Percentiles rank a stretch among this genome's conserved stretches.
phyloP scores from a whole-genome alignment of 2,113 vertebrate genomes.

The Solea senegalensis region DNA sequence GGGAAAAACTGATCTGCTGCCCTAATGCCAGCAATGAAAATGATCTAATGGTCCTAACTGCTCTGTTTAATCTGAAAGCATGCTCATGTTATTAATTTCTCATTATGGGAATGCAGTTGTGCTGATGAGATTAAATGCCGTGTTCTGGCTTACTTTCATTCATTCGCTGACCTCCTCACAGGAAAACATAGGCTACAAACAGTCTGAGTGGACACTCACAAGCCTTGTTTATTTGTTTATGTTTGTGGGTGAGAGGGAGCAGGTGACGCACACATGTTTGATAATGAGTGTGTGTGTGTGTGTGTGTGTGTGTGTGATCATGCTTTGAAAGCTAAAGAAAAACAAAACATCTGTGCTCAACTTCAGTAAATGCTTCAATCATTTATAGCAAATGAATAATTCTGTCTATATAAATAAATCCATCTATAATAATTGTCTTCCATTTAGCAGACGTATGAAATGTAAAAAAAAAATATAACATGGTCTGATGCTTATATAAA shows the following conservation, averaged over 20 bases:
- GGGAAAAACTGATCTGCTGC: constrained; percentile 75
- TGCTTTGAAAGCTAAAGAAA: neutral
- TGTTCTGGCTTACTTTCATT: constrained; percentile 58
- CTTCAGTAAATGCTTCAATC: constrained; percentile 9
- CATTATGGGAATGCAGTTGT: constrained; percentile 83
- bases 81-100: constrained; percentile 84
- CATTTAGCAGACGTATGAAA: constrained; percentile 6
- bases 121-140: constrained; percentile 81
- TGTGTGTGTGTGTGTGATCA: constrained; percentile 7
- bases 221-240: constrained; percentile 70
- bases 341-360: neutral
- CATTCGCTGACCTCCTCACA: constrained; percentile 62
- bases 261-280: constrained; percentile 42
- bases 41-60: constrained; percentile 84
- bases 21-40: constrained; percentile 83
- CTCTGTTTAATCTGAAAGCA: constrained; percentile 83
- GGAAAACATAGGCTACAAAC: constrained; percentile 68
- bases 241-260: neutral
- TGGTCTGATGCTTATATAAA: constrained; percentile 36
- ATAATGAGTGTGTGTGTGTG: constrained; percentile 7
- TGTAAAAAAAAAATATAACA: constrained; percentile 9
- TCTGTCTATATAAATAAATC: neutral
- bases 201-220: constrained; percentile 67
- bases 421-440: neutral
- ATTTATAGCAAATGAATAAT: neutral